A percentile compares a stretch with the other conserved stretches of the same genome.
These are phyloP conservation scores for Tylochromis polylepis DNA, from an alignment of 2,113 vertebrate genomes.

Conservation along the genomic window DNA sequence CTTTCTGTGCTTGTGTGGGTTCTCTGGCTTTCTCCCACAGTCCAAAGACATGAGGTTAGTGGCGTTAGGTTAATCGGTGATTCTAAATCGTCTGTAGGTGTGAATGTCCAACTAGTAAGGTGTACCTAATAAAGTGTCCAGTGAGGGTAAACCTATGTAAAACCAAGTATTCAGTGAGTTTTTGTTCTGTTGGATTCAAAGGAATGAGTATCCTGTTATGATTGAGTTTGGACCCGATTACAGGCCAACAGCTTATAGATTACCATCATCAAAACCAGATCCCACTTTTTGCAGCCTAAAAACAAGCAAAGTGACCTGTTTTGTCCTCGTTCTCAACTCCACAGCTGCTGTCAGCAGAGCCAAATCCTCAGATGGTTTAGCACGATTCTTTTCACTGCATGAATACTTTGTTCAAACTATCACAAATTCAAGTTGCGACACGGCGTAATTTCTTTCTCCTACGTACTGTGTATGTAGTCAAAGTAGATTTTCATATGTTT, in stretches of 20 bases:
- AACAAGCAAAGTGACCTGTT: neutral
- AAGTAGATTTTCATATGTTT: constrained; percentile 24
- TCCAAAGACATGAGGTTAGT: neutral
- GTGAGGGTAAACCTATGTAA: neutral
- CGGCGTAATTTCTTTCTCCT: neutral
- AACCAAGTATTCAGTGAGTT: neutral
- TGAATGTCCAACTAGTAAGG: neutral
- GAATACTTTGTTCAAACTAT: neutral
- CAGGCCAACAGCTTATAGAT: neutral
- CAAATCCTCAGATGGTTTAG: neutral
- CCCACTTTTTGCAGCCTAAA: neutral
- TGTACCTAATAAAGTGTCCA: neutral
- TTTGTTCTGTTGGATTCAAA: neutral
- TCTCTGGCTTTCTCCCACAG: neutral
- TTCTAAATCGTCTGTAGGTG: neutral
- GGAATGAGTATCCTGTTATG: constrained; percentile 14
- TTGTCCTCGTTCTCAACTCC: neutral
- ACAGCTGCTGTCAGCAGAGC: neutral
- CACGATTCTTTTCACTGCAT: neutral
- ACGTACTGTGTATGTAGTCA: neutral
- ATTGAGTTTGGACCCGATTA: neutral
- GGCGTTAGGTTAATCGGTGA: neutral
- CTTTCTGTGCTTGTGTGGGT: neutral
- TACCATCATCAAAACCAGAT: constrained; percentile 13
- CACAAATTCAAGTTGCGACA: neutral